A percentile compares a stretch with the other conserved stretches of the same genome.
Conservation (phyloP, 2,888 invertebrate species). For the Neoitamus cyanurus region DNA sequence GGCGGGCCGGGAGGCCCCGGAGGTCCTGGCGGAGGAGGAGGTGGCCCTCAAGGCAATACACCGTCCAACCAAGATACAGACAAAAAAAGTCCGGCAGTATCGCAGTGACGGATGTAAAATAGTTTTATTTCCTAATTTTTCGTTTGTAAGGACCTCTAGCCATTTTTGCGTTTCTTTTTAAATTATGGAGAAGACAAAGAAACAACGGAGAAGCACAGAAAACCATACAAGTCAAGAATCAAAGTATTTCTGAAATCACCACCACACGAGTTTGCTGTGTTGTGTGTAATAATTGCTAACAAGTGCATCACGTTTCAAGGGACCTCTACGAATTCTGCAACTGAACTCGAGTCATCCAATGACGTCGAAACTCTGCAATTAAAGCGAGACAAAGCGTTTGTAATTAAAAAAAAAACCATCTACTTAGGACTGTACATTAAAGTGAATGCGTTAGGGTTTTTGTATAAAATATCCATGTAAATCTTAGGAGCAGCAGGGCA, state of each 20-base stretch:
- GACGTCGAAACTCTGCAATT: slow-evolving; percentile 9
- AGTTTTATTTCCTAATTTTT: slow-evolving; percentile 44
- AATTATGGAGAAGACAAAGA: not conserved
- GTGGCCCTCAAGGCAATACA: slow-evolving; percentile 61
- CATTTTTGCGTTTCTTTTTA: slow-evolving; percentile 22
- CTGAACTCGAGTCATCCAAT: slow-evolving; percentile 17
- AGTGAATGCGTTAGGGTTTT: slow-evolving; percentile 36
- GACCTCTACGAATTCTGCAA: slow-evolving; percentile 3
- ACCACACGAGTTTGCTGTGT: slow-evolving; percentile 6
- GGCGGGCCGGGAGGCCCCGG: slow-evolving; percentile 71
- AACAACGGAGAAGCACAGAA: not conserved
- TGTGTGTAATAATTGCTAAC: not conserved
- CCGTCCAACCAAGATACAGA: slow-evolving; percentile 79
- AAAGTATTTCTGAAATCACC: not conserved
- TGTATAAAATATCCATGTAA: slow-evolving; percentile 33
- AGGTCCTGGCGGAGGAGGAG: slow-evolving; percentile 62
- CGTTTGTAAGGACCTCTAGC: slow-evolving; percentile 28
- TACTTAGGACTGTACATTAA: slow-evolving; percentile 35
- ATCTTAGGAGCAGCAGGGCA: not conserved
- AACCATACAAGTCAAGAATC: not conserved
- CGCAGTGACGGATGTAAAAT: slow-evolving; percentile 72
- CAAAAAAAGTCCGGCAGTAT: slow-evolving; percentile 85
- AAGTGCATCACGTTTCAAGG: slow-evolving; percentile 18
- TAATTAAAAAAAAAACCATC: slow-evolving; percentile 22
- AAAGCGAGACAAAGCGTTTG: not conserved